Conservation (phyloP, 2,888 invertebrate species). For the Stegophylla sp. region DNA sequence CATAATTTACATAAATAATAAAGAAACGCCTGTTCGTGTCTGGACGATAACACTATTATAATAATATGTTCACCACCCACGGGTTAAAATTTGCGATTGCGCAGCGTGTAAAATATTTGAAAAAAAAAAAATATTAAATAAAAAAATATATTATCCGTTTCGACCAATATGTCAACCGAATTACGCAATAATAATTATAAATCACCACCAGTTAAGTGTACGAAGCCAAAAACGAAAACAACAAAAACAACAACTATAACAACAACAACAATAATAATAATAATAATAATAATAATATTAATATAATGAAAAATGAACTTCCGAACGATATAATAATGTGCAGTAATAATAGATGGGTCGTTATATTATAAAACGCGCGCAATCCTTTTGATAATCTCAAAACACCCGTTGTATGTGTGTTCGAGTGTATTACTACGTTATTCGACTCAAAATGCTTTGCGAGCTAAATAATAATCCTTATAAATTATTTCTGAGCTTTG, state of each 20-base stretch:
- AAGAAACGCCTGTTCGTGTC: not conserved
- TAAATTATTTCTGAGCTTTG: constrained; percentile 38
- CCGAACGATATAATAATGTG: not conserved
- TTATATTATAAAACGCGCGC: not conserved
- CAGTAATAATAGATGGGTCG: not conserved
- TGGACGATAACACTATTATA: not conserved
- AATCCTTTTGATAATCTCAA: constrained; percentile 32
- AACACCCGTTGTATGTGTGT: not conserved
- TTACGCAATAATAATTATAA: constrained; percentile 9
- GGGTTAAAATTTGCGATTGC: too few species aligned
- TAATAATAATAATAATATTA: not conserved
- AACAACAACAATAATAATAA: too few species aligned
- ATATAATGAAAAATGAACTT: constrained; percentile 1
- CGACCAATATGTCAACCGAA: not conserved
- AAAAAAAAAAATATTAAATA: too few species aligned
- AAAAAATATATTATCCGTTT: too few species aligned
- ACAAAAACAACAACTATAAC: too few species aligned
- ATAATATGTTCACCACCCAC: not conserved
- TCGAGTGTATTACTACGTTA: not conserved
- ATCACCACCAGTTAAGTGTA: too few species aligned
- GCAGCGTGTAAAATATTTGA: too few species aligned
- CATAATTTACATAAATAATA: not conserved
- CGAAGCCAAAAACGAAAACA: too few species aligned
- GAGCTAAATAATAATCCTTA: constrained; percentile 21
- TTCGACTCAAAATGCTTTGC: constrained; percentile 7